Conservation (phyloP, 2,113 vertebrate genomes). For the Cariama cristata region DNA sequence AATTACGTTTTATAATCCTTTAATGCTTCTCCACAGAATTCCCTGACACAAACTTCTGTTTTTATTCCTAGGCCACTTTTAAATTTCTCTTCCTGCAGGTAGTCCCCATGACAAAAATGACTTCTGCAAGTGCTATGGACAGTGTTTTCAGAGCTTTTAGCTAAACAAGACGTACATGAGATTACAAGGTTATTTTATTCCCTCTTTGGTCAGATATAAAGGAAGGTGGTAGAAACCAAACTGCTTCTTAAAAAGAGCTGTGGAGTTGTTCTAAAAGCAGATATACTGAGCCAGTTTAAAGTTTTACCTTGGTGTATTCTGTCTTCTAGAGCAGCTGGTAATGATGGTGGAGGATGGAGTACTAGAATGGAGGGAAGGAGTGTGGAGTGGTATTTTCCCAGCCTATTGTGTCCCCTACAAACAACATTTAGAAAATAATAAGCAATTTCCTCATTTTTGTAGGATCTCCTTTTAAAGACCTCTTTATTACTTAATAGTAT, state of each 20-base stretch:
- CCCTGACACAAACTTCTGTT: not conserved
- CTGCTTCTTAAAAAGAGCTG: not conserved
- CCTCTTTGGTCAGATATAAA: not conserved
- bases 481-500: not conserved
- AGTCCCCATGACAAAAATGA: not conserved
- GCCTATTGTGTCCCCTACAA: not conserved
- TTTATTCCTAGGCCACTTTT: not conserved
- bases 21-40: not conserved
- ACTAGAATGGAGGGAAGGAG: not conserved
- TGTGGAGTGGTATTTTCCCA: not conserved
- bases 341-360: not conserved
- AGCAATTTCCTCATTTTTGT: not conserved
- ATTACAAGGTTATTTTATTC: not conserved
- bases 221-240: not conserved
- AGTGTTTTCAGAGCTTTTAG: not conserved
- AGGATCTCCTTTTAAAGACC: not conserved
- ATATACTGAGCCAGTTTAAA: too few relatives aligned
- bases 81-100: not conserved
- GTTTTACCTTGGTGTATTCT: fast-evolving
- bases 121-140: not conserved
- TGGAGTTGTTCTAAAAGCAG: not conserved
- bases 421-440: not conserved
- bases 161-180: not conserved
- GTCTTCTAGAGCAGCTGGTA: not conserved
- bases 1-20: not conserved